Percentiles rank a stretch among this genome's conserved stretches.
Evolutionary conservation across 2,113 vertebrate species (phyloP).

Genomic region (Phoxinus phoxinus): DNA sequence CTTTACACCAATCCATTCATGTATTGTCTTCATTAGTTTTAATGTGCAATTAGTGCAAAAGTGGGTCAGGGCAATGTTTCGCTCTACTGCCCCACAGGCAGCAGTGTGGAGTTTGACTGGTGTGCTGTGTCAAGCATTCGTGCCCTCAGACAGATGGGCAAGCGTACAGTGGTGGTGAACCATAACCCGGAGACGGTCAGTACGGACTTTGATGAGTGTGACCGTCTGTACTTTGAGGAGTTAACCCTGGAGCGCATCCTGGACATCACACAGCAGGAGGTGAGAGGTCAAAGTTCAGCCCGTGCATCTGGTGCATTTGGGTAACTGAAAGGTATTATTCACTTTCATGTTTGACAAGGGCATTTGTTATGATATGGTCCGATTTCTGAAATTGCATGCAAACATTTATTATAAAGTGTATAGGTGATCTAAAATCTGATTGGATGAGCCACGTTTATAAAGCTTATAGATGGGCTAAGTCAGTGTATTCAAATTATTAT

Average conservation of each 20-base stretch:
- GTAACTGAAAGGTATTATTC: conserved; percentile 21
- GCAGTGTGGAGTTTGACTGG: conserved; percentile 98
- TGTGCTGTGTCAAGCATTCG: conserved; percentile 95
- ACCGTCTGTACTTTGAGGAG: conserved; percentile 97
- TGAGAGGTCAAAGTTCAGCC: conserved; percentile 62
- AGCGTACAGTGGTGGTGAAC: conserved; percentile 91
- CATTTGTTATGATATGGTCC: neutral
- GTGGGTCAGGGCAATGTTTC: conserved; percentile 9
- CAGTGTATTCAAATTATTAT: neutral
- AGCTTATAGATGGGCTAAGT: neutral
- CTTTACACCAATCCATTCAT: neutral
- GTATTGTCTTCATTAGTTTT: conserved; percentile 30
- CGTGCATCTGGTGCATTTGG: conserved; percentile 11
- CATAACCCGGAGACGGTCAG: conserved; percentile 97
- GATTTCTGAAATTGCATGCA: neutral
- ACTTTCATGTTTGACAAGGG: conserved; percentile 14
- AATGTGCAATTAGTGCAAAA: conserved; percentile 35
- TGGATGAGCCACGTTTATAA: neutral
- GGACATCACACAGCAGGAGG: conserved; percentile 94
- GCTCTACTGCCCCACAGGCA: conserved; percentile 77
- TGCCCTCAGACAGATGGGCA: conserved; percentile 86
- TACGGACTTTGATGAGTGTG: conserved; percentile 98
- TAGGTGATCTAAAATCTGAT: neutral
- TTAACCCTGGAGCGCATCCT: conserved; percentile 93
- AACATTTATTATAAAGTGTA: neutral